These are phyloP conservation scores for Gobio occitaniae DNA, from an alignment of 2,797 vertebrate species.

Conservation along the genomic window DNA sequence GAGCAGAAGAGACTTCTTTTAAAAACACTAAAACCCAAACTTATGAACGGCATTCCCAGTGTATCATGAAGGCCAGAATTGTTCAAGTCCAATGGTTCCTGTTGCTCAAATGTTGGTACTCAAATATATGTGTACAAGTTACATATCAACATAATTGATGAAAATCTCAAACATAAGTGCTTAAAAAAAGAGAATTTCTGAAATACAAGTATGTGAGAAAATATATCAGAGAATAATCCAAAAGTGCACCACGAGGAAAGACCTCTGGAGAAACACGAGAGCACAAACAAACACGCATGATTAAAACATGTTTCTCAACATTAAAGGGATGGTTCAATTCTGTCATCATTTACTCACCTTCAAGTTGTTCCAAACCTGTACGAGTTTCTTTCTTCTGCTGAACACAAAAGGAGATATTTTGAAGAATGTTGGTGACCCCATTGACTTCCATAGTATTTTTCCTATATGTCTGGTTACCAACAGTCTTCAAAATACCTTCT, in stretches of 20 bases:
- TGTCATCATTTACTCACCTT: background rate
- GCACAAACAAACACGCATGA: constrained; percentile 1
- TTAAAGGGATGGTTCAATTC: background rate
- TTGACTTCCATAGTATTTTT: too few species aligned
- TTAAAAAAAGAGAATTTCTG: background rate
- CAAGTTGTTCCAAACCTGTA: background rate
- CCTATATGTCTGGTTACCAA: too few species aligned
- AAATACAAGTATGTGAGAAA: background rate
- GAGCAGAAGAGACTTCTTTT: background rate
- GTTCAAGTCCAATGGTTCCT: background rate
- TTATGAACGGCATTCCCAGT: background rate
- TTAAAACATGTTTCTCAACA: constrained; percentile 1
- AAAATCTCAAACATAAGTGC: background rate
- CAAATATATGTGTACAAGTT: background rate
- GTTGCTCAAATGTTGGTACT: background rate
- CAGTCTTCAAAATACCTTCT: too few species aligned
- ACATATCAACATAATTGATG: background rate
- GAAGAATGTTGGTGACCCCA: too few species aligned
- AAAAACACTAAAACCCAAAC: background rate
- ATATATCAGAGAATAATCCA: constrained; percentile 26
- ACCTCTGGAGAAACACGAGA: background rate
- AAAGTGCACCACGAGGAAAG: background rate
- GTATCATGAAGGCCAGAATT: background rate
- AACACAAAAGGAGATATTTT: too few species aligned
- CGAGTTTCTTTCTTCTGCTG: background rate